Base-by-base conservation (phyloP, 2,888 invertebrate genomes). In the Ctena decussata region DNA sequence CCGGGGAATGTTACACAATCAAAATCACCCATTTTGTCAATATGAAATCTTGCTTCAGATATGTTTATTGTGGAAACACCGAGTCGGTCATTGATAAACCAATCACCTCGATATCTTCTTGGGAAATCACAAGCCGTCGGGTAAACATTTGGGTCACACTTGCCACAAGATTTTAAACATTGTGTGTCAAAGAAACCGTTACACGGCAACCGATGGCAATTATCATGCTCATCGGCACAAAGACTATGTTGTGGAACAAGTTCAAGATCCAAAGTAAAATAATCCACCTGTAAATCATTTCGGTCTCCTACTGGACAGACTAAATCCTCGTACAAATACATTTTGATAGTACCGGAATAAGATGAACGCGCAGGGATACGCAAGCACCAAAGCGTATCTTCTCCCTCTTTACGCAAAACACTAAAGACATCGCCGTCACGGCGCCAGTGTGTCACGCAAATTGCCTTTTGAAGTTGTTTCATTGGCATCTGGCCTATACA, bases 181-280 rank as follows among this genome's bases (percentile, higher is more conserved):
- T 94, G 92, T 8, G 90, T 85, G 18, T 84, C 84, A 30, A 90
- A 90, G 65, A 89, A 86, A 15, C 75, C 71, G 39, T 83, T 91
- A 65, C 94, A 94, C 35, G 87, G 83, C 35, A 90, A 86, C 18
- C 87, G 82, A 11, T 82, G 76, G 80, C 94, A 94, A n/a, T 86
- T 84, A 0, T 84, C 72, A 71, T 94, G 93, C 76, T 94, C 94
- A 84, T 94, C 94, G n/a, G 88, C 91, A 70, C 94, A 94, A 24
- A 93, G 75, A 18, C 87, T 86, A 21, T 88, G 78, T 76, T 90
- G 92, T 12, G 85, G 60, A 2, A 86, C 80, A 71, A 87, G 84
- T 35, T 89, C 80, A 53, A 94, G 82, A 24, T 90, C 84, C 27
- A 94, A 76, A 8, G 82, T 86, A 57, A 92, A 86, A 79, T 88